Evolutionary conservation across 2,888 invertebrate species (phyloP).

Genomic region (Rhyacophila evoluta): DNA sequence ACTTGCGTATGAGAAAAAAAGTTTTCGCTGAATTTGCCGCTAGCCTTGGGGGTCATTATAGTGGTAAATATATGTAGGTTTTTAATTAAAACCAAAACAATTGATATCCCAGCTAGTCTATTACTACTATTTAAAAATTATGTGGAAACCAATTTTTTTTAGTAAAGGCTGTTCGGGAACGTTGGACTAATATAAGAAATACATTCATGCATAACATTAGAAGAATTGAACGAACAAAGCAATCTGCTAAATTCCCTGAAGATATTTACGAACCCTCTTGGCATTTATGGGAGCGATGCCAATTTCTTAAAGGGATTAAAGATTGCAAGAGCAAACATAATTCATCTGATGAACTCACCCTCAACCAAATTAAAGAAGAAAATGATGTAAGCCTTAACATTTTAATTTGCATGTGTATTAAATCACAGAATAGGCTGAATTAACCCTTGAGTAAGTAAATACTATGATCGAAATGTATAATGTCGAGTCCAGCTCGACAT

Average conservation of each 20-base stretch:
- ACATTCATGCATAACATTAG: slow-evolving; percentile 43
- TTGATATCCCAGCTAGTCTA: no score
- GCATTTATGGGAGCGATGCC: slow-evolving; percentile 47
- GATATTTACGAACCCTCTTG: slow-evolving; percentile 47
- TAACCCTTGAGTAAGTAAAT: no score
- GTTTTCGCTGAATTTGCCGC: slow-evolving; percentile 38
- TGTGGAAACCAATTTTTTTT: no score
- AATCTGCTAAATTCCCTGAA: slow-evolving; percentile 26
- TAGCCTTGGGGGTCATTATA: slow-evolving; percentile 35
- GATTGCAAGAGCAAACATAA: slow-evolving; percentile 34
- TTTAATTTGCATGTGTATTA: no score
- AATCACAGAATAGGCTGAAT: no score
- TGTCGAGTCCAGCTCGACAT: no score
- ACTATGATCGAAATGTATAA: no score
- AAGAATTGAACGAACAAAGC: slow-evolving; percentile 38
- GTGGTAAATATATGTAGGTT: no score
- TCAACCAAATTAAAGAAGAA: slow-evolving; percentile 36
- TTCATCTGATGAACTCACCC: slow-evolving; percentile 28
- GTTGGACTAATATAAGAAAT: slow-evolving; percentile 49
- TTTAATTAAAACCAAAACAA: no score
- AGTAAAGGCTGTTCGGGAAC: slow-evolving; percentile 44
- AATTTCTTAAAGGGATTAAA: slow-evolving; percentile 41
- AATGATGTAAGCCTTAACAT: slow-evolving; percentile 46
- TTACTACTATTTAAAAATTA: no score
- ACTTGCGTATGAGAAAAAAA: slow-evolving; percentile 33